Percentiles rank a stretch among this genome's conserved stretches.
These are phyloP conservation scores for Pogonocichla stellata DNA, from an alignment of 2,113 vertebrate species.

Conservation along the genomic window DNA sequence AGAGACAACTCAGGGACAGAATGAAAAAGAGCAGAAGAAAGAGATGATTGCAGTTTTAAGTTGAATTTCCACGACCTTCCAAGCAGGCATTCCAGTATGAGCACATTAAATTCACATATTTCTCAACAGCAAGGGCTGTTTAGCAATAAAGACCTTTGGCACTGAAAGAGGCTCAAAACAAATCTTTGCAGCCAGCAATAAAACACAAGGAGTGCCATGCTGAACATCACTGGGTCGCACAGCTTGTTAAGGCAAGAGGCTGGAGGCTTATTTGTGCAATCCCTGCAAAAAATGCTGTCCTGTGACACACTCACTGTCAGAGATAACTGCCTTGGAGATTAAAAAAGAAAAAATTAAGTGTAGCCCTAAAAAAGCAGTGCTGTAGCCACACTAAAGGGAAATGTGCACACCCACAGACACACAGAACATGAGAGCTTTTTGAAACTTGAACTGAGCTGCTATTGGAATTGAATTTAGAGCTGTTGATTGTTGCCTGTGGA, in stretches of 20 bases:
- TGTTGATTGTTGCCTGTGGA: background rate
- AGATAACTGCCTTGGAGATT: background rate
- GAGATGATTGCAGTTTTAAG: background rate
- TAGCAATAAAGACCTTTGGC: slow-evolving; percentile 46
- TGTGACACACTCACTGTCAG: background rate
- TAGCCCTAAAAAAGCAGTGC: background rate
- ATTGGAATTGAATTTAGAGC: background rate
- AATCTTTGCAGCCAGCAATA: background rate
- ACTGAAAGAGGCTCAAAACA: slow-evolving; percentile 11
- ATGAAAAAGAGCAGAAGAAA: background rate
- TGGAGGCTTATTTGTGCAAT: slow-evolving; percentile 40
- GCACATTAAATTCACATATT: background rate
- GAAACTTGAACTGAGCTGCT: background rate
- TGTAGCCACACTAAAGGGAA: background rate
- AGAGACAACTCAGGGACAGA: background rate
- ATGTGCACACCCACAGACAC: background rate
- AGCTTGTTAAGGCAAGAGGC: slow-evolving; percentile 21
- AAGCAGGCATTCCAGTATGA: background rate
- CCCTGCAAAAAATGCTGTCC: background rate
- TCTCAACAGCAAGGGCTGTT: slow-evolving; percentile 42
- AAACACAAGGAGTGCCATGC: background rate
- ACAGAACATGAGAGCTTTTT: background rate
- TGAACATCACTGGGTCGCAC: background rate
- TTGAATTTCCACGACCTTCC: background rate
- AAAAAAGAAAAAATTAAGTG: background rate